Conservation (phyloP, 2,888 invertebrate species). For the Agapetus fuscipes region DNA sequence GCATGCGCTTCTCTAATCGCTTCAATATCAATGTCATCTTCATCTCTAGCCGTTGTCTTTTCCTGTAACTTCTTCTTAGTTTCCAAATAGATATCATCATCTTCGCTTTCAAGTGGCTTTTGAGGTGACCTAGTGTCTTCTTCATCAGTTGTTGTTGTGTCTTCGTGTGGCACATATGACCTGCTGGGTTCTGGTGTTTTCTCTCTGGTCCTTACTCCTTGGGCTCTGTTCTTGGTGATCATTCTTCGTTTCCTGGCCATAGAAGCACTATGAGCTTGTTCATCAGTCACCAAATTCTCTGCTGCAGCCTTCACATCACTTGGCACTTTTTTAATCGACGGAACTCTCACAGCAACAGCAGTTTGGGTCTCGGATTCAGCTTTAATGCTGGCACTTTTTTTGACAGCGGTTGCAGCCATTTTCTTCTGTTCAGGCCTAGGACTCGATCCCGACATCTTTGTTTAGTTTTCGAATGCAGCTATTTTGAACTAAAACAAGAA, state of each 20-base stretch:
- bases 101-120: conserved; percentile 39
- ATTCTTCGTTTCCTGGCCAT: conserved; percentile 51
- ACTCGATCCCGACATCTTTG: not conserved
- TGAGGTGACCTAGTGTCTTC: conserved; percentile 26
- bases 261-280: conserved; percentile 43
- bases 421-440: conserved; percentile 2
- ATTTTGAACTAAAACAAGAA: too few relatives aligned
- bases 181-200: conserved; percentile 43
- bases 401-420: conserved; percentile 7
- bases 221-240: conserved; percentile 46
- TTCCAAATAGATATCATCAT: conserved; percentile 41
- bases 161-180: conserved; percentile 47
- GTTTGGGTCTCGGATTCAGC: conserved; percentile 35
- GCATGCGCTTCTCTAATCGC: conserved; percentile 40
- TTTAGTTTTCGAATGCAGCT: too few relatives aligned
- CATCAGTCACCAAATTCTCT: conserved; percentile 30
- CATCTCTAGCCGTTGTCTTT: conserved; percentile 36
- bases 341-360: conserved; percentile 27
- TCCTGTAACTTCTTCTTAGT: conserved; percentile 40
- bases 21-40: conserved; percentile 38
- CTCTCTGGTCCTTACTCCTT: conserved; percentile 39
- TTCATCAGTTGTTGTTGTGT: conserved; percentile 51
- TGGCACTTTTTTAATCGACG: conserved; percentile 27
- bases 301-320: conserved; percentile 29
- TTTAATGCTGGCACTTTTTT: conserved; percentile 28